phyloP scores from a whole-genome alignment of 1,140 invertebrate species.

The Forficula auricularia region DNA sequence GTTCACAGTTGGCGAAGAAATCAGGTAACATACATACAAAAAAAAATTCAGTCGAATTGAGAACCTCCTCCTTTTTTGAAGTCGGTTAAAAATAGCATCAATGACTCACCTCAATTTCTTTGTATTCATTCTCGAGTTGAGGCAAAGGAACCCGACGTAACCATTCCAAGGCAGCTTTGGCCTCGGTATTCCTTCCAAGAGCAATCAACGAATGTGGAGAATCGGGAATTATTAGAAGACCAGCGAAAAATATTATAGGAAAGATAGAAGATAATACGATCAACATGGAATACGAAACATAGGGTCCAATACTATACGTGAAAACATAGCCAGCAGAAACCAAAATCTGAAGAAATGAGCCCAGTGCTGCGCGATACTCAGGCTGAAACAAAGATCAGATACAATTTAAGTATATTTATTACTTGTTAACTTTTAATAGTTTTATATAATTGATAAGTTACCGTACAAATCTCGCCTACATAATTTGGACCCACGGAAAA shows the following conservation, averaged over 20 bases:
- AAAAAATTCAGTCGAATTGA: no score
- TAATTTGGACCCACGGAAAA: no score
- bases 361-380: slow-evolving; percentile 38
- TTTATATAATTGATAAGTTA: no score
- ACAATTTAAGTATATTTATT: no score
- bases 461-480: no score
- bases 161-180: slow-evolving; percentile 37
- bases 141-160: slow-evolving; percentile 31
- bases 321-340: slow-evolving; percentile 40
- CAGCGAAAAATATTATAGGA: slow-evolving; percentile 38
- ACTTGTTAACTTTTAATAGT: no score
- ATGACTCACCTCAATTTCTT: no score
- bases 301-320: slow-evolving; percentile 44
- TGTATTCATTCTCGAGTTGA: slow-evolving; percentile 10
- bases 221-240: slow-evolving; percentile 54
- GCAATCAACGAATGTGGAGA: slow-evolving; percentile 52
- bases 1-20: no score
- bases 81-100: no score
- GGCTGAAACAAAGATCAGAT: slow-evolving; percentile 24
- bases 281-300: slow-evolving; percentile 35
- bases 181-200: slow-evolving; percentile 36
- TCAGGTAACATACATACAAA: no score
- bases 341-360: slow-evolving; percentile 43
- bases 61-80: no score
- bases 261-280: slow-evolving; percentile 31